Conservation (phyloP, 2,113 vertebrate genomes). For the Isurus oxyrinchus region DNA sequence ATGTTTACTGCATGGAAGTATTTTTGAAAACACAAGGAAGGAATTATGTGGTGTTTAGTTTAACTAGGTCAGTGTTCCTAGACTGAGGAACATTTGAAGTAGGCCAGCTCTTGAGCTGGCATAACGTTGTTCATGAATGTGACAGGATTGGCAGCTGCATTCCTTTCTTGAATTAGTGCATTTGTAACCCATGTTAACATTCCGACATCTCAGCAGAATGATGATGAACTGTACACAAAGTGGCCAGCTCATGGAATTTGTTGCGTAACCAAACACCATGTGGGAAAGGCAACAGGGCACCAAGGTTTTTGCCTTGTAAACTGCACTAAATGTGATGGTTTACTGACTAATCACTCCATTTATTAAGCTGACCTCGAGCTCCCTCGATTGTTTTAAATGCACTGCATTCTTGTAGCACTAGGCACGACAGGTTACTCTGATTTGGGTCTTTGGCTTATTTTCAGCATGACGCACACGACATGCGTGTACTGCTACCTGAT, state of each 20-base stretch:
- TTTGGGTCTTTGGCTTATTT: not conserved
- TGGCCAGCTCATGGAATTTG: not conserved
- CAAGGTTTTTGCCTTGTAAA: not conserved
- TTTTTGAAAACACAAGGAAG: conserved; percentile 29
- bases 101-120: not conserved
- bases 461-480: not conserved
- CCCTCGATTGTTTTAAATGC: not conserved
- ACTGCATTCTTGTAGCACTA: not conserved
- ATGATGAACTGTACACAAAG: not conserved
- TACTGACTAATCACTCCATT: not conserved
- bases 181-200: not conserved
- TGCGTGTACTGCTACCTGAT: not conserved
- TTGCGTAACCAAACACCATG: not conserved
- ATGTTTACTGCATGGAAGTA: not conserved
- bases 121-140: not conserved
- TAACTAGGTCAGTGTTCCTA: not conserved
- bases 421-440: not conserved
- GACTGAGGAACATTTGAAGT: not conserved
- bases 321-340: not conserved
- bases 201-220: not conserved
- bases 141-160: not conserved
- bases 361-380: not conserved
- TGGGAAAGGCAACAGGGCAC: not conserved
- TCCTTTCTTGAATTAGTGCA: not conserved
- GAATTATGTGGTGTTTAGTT: conserved; percentile 12